Evolutionary conservation across 2,888 invertebrate genomes (phyloP), one percentile per base, ranked within the genome.

Genomic region (Geophilus truncorum): DNA sequence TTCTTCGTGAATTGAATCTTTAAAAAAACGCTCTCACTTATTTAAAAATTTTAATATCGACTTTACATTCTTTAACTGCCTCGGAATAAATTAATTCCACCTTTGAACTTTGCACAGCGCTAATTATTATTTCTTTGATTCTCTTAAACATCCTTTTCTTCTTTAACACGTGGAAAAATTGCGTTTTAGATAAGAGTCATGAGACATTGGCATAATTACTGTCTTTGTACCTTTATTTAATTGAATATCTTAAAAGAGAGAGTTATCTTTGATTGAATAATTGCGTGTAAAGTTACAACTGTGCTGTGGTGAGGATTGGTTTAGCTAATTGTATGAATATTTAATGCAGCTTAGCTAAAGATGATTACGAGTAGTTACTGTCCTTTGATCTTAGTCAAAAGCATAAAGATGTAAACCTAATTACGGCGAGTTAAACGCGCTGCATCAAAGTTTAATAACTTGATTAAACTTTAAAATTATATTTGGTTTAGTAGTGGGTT

Each of bases 41-140:
- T 70, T 70, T 25, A 10, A 62, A 70, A 25, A 70, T 70, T 70
- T 70, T 70, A 70, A 70, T 70, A 70, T 70, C 70, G 70, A 70
- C 23, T 70, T 23, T 9, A 10, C 70, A 28, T 23, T 57, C 57
- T 10, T 57, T 70, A 28, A 70, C 28, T 70, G 70, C 28, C 70
- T 70, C 12, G 3, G 25, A 70, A 70, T 25, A 25, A 70, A 70
- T 70, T 70, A 70, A 70, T 25, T 70, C 28, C 70, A 70, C 70
- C 70, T 70, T 70, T 70, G 70, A 70, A 70, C 70, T 25, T 70
- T 28, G 70, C n/a, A 25, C 23, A 28, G 70, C 28, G 6, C 70
- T 28, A 70, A 70, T 70, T 70, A 70, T 70, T 25, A 70, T 70
- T 70, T 70, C 70, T 70, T 25, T 25, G 70, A 70, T 70, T 70